phyloP scores from a whole-genome alignment of 2,113 vertebrate genomes.

The Elgaria multicarinata region DNA sequence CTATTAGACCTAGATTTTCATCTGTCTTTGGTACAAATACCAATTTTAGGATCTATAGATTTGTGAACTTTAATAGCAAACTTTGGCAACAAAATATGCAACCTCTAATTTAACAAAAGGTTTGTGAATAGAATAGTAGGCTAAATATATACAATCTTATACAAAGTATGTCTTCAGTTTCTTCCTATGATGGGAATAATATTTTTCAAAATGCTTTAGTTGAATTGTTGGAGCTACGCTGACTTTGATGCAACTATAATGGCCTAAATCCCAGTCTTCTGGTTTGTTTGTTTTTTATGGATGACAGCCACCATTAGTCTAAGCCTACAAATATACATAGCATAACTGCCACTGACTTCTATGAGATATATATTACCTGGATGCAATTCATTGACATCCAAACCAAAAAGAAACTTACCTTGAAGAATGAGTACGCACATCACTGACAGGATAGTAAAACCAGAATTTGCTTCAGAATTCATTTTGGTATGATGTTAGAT shows the following conservation, averaged over 20 bases:
- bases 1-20: not conserved
- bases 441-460: not conserved
- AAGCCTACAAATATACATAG: not conserved
- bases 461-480: not conserved
- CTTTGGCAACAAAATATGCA: not conserved
- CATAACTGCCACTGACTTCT: not conserved
- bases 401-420: slow-evolving; percentile 23
- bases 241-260: not conserved
- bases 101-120: not conserved
- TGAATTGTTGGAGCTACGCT: not conserved
- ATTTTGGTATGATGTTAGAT: not conserved
- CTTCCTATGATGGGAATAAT: not conserved
- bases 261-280: not conserved
- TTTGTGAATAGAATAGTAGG: not conserved
- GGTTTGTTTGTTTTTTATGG: not conserved
- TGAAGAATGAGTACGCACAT: not conserved
- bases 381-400: not conserved
- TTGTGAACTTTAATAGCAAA: not conserved
- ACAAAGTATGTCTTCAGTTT: not conserved
- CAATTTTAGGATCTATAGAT: not conserved
- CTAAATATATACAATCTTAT: not conserved
- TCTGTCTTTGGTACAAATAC: not conserved
- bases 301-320: not conserved
- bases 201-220: not conserved
- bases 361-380: not conserved